Percentiles rank a stretch among this genome's conserved stretches.
Conservation (phyloP, 1,140 invertebrate species). For the Eupristina koningsbergeri region DNA sequence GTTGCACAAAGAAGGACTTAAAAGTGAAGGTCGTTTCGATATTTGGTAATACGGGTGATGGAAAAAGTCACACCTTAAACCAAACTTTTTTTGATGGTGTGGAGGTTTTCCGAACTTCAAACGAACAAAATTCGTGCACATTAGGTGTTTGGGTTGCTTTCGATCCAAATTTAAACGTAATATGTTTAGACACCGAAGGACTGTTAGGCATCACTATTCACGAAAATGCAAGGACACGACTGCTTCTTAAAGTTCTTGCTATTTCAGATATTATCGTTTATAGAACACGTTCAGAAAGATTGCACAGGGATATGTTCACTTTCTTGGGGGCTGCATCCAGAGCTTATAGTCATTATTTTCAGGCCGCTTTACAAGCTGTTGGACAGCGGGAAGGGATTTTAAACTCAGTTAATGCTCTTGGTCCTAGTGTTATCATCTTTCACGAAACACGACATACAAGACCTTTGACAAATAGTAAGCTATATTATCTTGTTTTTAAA, state of each 20-base stretch:
- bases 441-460: constrained; percentile 87
- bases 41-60: constrained; percentile 91
- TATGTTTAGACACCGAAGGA: constrained; percentile 89
- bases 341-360: constrained; percentile 85
- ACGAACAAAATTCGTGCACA: constrained; percentile 83
- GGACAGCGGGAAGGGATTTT: constrained; percentile 73
- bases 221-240: constrained; percentile 81
- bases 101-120: constrained; percentile 84
- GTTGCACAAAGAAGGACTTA: constrained; percentile 67
- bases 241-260: constrained; percentile 83
- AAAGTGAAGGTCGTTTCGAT: constrained; percentile 89
- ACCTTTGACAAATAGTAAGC: constrained; percentile 71
- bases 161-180: constrained; percentile 77
- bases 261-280: constrained; percentile 89
- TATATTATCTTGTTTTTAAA: not conserved
- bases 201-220: constrained; percentile 79
- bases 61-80: constrained; percentile 89
- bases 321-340: constrained; percentile 86
- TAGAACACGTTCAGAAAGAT: constrained; percentile 82
- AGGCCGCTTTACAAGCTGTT: constrained; percentile 76
- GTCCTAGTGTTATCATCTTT: constrained; percentile 85
- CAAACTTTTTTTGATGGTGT: constrained; percentile 84
- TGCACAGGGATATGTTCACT: constrained; percentile 86
- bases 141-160: constrained; percentile 87
- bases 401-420: constrained; percentile 75